Conservation (phyloP, 2,888 invertebrate species). For the Yponomeuta cagnagella region DNA sequence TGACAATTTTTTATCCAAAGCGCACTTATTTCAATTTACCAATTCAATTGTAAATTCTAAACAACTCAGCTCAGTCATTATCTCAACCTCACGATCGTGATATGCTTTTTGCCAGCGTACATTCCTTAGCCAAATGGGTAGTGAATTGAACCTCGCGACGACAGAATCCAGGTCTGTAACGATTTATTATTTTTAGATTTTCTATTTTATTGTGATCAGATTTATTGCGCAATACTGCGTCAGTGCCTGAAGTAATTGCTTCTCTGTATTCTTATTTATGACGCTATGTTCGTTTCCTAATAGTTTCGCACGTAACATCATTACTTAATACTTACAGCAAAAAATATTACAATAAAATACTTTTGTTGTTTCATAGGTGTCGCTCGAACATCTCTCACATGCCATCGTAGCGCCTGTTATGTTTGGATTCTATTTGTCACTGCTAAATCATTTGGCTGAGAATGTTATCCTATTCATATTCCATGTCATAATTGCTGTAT, state of each 20-base stretch:
- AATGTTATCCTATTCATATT: constrained; percentile 47
- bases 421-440: constrained; percentile 41
- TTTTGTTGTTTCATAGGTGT: constrained; percentile 36
- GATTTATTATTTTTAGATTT: constrained; percentile 19
- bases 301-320: constrained; percentile 1
- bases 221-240: constrained; percentile 32
- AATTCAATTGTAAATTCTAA: not conserved
- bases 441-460: constrained; percentile 43
- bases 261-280: constrained; percentile 10
- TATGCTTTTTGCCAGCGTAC: constrained; percentile 11
- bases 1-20: not conserved
- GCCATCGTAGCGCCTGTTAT: constrained; percentile 27
- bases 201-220: constrained; percentile 22
- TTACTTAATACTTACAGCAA: too few relatives aligned
- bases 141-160: constrained; percentile 53
- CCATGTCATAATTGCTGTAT: constrained; percentile 45
- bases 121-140: constrained; percentile 51
- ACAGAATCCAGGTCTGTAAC: constrained; percentile 51
- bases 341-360: not conserved
- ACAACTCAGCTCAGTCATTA: not conserved
- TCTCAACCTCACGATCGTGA: constrained; percentile 9
- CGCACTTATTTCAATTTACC: not conserved
- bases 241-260: not conserved
- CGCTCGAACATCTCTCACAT: constrained; percentile 20
- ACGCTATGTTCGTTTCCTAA: constrained; percentile 18